Conservation (phyloP, 1,140 invertebrate species). For the Lepidurus packardi region DNA sequence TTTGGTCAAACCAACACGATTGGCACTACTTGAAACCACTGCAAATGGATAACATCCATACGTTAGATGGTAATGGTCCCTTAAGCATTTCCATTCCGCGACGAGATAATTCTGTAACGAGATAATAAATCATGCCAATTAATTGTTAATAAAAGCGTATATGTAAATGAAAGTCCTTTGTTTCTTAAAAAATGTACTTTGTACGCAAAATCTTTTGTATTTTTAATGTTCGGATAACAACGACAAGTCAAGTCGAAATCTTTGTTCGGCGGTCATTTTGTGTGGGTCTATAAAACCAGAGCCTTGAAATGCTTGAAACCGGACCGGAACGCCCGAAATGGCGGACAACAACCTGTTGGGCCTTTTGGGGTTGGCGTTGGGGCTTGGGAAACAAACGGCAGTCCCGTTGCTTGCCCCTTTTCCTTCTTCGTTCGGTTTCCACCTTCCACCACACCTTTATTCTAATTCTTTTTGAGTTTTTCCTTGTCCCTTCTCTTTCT, state of each 20-base stretch:
- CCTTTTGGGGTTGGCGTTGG: not conserved
- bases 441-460: not conserved
- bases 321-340: constrained; percentile 9
- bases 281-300: not conserved
- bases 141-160: too few relatives aligned
- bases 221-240: too few relatives aligned
- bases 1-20: not conserved
- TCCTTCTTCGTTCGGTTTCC: not conserved
- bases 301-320: constrained; percentile 19
- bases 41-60: not conserved
- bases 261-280: not conserved
- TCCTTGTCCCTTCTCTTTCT: not conserved
- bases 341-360: constrained; percentile 19
- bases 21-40: not conserved
- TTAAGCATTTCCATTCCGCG: not conserved
- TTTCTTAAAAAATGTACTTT: too few relatives aligned
- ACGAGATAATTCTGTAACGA: not conserved
- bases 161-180: too few relatives aligned
- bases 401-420: constrained; percentile 20
- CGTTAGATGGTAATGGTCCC: not conserved
- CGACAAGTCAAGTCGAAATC: not conserved
- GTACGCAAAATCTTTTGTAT: too few relatives aligned
- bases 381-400: constrained; percentile 12
- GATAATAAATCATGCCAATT: not conserved
- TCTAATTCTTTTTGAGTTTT: not conserved